Evolutionary conservation across 2,888 invertebrate genomes (phyloP), one percentile per base, ranked within the genome.

Genomic region (Sacculina carcini): DNA sequence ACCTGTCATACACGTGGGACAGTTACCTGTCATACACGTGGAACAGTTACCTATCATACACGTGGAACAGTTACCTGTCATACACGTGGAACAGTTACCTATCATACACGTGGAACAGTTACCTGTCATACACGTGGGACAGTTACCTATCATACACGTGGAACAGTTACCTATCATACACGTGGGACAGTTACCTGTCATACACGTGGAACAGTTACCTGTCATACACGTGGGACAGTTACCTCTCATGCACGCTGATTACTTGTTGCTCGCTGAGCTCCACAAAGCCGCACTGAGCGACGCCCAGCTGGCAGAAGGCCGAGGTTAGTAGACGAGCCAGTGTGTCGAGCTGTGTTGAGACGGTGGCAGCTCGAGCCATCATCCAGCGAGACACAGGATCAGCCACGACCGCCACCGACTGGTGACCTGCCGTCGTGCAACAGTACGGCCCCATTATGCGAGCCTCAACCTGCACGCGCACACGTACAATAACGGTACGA

Each of bases 371-470:
- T 14, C 53, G 56, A 2, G 59, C 59, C 29, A 56, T 44, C n/a
- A 60, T 53, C 59, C 59, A 60, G 38, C 55, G 52, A n/a, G 59
- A 58, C 29, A 56, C 54, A 19, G 59, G 58, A 52, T 60, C 60
- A n/a, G 57, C 55, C 42, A 60, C 51, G 14, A 58, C 55, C 24
- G 57, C 34, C 16, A 60, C 48, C 28, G 54, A 54, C 34, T 58
- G 57, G 50, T 56, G 56, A n/a, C 57, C 55, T n/a, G 52, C 40
- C 29, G 50, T 51, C 6, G 58, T 57, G 42, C 54, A 55, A 16
- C 50, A 53, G 51, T 56, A 59, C 28, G 59, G 60, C 4, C 60
- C 60, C n/a, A 56, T 52, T 12, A 59, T 50, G 31, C 57, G 56
- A 24, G 59, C 50, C 34, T 59, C 58, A 9, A 60, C 58, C 57